Evolutionary conservation across 30 jellyfish, hydroid and myxozoan genomes (phyloP).

Genomic region (Nemopilema nomurai): DNA sequence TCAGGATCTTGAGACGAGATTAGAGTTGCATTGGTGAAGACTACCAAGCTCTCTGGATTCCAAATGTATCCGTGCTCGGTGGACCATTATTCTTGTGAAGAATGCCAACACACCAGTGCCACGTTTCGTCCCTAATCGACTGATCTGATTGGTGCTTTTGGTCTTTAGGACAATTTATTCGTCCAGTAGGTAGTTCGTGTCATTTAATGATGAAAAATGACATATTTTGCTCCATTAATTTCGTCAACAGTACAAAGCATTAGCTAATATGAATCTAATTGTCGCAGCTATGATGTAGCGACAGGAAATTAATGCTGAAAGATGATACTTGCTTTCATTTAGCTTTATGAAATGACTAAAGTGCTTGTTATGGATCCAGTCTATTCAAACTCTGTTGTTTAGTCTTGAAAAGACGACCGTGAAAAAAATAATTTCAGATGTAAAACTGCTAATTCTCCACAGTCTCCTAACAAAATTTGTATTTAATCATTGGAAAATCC

Average conservation of each 20-base stretch:
- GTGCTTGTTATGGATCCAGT: too few relatives aligned
- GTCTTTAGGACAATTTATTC: not conserved
- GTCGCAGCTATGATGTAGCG: too few relatives aligned
- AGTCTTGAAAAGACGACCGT: too few relatives aligned
- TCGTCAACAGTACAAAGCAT: too few relatives aligned
- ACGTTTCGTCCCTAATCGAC: not conserved
- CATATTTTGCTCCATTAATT: too few relatives aligned
- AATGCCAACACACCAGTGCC: not conserved
- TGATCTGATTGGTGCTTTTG: not conserved
- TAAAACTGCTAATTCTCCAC: too few relatives aligned
- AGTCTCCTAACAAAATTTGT: too few relatives aligned
- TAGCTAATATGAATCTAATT: too few relatives aligned
- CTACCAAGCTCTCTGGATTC: not conserved
- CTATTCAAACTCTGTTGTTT: too few relatives aligned
- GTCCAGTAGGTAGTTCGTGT: not conserved
- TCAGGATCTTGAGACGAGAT: not conserved
- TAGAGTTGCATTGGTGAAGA: not conserved
- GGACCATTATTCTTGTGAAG: not conserved
- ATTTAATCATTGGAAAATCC: too few relatives aligned
- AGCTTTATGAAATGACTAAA: not conserved
- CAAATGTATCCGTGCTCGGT: not conserved
- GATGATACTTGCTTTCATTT: not conserved
- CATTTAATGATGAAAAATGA: not conserved
- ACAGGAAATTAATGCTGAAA: too few relatives aligned
- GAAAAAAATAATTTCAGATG: too few relatives aligned